These are phyloP conservation scores for Natrix natrix DNA, from an alignment of 2,797 vertebrate genomes.

Conservation along the genomic window DNA sequence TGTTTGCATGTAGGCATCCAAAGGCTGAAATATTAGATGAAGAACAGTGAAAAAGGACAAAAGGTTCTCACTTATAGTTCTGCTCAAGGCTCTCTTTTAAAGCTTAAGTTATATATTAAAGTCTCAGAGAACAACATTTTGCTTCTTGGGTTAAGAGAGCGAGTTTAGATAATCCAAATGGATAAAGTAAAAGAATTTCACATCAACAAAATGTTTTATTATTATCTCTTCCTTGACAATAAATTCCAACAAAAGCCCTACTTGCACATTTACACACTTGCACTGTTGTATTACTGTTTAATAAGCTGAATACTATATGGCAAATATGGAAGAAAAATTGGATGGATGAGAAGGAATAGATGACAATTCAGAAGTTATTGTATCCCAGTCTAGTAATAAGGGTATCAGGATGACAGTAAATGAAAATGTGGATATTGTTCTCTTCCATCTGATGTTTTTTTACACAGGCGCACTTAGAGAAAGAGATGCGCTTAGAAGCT, in stretches of 20 bases:
- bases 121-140: neutral
- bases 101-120: neutral
- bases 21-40: neutral
- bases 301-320: neutral
- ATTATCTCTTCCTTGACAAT: neutral
- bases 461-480: neutral
- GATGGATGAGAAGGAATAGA: neutral
- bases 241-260: neutral
- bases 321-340: neutral
- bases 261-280: neutral
- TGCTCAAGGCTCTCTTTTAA: neutral
- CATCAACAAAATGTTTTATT: neutral
- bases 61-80: neutral
- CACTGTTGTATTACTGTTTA: neutral
- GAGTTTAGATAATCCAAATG: neutral
- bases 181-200: conserved; percentile 3
- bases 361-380: neutral
- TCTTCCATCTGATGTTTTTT: neutral
- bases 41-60: neutral
- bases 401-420: neutral
- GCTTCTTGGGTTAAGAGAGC: neutral
- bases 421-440: neutral
- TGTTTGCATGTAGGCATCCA: neutral
- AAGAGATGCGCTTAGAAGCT: neutral
- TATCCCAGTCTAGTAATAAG: too few relatives aligned